These are phyloP conservation scores for Tamias sibiricus DNA, from an alignment of 2,113 vertebrate genomes.

Conservation along the genomic window DNA sequence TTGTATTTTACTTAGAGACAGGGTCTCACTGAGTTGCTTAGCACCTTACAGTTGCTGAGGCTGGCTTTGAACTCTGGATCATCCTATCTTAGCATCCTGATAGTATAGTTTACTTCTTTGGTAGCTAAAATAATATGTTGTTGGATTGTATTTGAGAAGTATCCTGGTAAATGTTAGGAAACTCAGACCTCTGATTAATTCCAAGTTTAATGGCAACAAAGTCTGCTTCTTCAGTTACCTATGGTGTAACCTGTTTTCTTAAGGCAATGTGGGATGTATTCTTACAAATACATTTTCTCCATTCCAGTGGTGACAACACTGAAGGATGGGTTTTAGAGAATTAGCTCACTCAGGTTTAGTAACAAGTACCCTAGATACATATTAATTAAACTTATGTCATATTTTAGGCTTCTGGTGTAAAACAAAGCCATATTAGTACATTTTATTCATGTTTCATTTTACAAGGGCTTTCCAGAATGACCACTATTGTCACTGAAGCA, in stretches of 20 bases:
- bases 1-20: too few species aligned
- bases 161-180: neutral
- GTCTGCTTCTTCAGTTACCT: neutral
- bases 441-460: neutral
- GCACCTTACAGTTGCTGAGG: too few species aligned
- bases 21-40: too few species aligned
- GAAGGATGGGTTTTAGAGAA: neutral
- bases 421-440: neutral
- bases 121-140: neutral
- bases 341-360: neutral
- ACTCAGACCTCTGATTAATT: neutral
- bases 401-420: neutral
- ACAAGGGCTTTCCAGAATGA: conserved; percentile 1
- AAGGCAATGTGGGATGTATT: neutral
- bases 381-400: neutral
- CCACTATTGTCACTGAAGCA: neutral
- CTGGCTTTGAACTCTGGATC: too few species aligned
- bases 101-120: neutral
- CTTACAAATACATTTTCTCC: neutral
- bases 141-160: neutral
- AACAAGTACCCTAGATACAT: neutral
- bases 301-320: neutral
- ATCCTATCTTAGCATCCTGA: too few species aligned
- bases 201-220: neutral
- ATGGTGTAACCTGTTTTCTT: neutral